phyloP scores from a whole-genome alignment of 2,113 vertebrate species.

The Meriones unguiculatus region DNA sequence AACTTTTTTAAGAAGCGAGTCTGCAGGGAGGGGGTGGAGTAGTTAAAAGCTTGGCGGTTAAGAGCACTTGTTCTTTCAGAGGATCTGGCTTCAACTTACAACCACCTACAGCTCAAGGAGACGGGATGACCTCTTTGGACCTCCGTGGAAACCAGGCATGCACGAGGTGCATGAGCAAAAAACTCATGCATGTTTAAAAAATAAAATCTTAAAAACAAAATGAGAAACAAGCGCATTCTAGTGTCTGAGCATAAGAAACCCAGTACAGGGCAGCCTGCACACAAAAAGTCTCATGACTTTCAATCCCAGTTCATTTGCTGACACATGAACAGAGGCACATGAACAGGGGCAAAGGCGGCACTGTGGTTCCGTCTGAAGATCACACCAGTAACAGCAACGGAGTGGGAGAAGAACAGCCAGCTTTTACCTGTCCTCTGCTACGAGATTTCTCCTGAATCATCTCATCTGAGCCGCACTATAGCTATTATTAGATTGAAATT shows the following conservation, averaged over 20 bases:
- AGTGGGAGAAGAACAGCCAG: background rate
- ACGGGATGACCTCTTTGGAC: background rate
- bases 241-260: background rate
- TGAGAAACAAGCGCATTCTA: background rate
- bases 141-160: background rate
- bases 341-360: rapidly evolving
- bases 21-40: no score
- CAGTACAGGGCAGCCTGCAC: background rate
- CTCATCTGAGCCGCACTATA: background rate
- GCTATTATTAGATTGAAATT: background rate
- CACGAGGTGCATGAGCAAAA: background rate
- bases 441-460: background rate
- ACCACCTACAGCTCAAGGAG: no score
- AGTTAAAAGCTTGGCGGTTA: background rate
- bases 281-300: background rate
- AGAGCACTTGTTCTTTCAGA: background rate
- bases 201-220: background rate
- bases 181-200: background rate
- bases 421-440: background rate
- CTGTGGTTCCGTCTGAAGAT: background rate
- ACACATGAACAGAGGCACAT: no score
- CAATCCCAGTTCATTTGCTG: no score
- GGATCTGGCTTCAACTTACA: background rate
- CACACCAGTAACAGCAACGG: background rate
- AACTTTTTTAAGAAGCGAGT: background rate